Evolutionary conservation across 2,113 vertebrate genomes (phyloP), one percentile per base, ranked within the genome.

Genomic region (Apteryx mantelli): DNA sequence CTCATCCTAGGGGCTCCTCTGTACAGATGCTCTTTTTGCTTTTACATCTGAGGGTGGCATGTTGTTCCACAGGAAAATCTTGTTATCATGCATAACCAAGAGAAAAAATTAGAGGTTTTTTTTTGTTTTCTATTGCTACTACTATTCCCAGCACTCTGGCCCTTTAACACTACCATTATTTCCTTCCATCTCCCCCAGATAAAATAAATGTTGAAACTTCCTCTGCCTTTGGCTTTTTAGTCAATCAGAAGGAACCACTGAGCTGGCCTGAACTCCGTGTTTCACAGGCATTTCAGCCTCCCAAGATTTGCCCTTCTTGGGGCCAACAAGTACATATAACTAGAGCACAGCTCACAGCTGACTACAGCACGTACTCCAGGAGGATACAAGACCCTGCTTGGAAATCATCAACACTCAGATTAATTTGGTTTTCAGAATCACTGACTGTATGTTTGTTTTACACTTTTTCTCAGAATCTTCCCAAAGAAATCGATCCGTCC

Each of bases 401-500:
- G 81, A 92, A 92, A 68, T 52, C 56, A 48, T 82, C 69, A 71
- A 21, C 44, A 58, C 6, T 61, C 40, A 25, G 48, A 77, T 69
- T 70, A 89, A 80, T 38, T 85, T 34, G 12, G n/a, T 55, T 84
- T 95, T 95, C 42, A 74, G 65, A 93, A 80, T 61, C 82, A 61
- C 42, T 79, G 46, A 78, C 86, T 17, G 2, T 19, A 87, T 56
- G 6, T 8, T 90, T 82, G 76, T 13, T 86, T 79, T 76, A 60
- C 13, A 34, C 13, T 40, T 53, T 44, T 82, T 92, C 13, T 13
- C 53, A 89, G 52, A 84, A 65, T 50, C 66, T 85, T 88, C 95
- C 82, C 58, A 1, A 63, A 96, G 86, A 96, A 97, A 97, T 88
- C 77, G 94, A 91, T 97, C 20, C 2, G 19, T 48, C 83, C 93